A percentile compares a stretch with the other conserved stretches of the same genome.
Evolutionary conservation across 1,140 invertebrate genomes (phyloP).

Genomic region (Lanistes nyassanus): DNA sequence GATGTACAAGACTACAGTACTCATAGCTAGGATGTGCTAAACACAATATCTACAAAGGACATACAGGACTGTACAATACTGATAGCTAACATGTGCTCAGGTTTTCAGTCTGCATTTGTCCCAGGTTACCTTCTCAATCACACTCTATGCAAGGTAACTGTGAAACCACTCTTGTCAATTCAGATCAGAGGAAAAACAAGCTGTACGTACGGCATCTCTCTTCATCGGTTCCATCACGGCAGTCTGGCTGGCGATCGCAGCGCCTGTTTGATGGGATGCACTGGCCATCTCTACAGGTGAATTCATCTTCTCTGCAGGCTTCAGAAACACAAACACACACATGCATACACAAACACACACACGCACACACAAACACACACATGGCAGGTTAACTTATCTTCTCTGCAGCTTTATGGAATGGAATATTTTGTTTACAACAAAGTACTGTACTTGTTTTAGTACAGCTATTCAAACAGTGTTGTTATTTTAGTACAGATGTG

Average conservation of each 20-base stretch:
- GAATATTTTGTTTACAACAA: too few species aligned
- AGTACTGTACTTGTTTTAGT: too few species aligned
- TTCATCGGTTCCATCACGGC: conserved; percentile 89
- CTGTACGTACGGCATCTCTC: conserved; percentile 44
- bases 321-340: background rate
- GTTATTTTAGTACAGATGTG: too few species aligned
- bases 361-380: background rate
- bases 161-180: background rate
- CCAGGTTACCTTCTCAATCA: too few species aligned
- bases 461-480: too few species aligned
- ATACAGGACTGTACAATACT: too few species aligned
- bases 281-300: conserved; percentile 89
- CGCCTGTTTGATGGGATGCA: conserved; percentile 77
- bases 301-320: conserved; percentile 80
- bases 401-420: conserved; percentile 9
- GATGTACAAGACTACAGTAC: too few species aligned
- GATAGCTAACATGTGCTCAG: too few species aligned
- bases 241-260: conserved; percentile 89
- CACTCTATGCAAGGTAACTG: background rate
- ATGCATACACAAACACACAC: conserved; percentile 4
- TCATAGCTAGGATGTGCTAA: too few species aligned
- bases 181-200: background rate
- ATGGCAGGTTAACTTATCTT: conserved; percentile 24
- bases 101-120: too few species aligned
- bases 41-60: too few species aligned